Percentiles rank a stretch among this genome's conserved stretches.
These are phyloP conservation scores for Hemichromis elongatus DNA, from an alignment of 2,113 vertebrate genomes.

Conservation along the genomic window DNA sequence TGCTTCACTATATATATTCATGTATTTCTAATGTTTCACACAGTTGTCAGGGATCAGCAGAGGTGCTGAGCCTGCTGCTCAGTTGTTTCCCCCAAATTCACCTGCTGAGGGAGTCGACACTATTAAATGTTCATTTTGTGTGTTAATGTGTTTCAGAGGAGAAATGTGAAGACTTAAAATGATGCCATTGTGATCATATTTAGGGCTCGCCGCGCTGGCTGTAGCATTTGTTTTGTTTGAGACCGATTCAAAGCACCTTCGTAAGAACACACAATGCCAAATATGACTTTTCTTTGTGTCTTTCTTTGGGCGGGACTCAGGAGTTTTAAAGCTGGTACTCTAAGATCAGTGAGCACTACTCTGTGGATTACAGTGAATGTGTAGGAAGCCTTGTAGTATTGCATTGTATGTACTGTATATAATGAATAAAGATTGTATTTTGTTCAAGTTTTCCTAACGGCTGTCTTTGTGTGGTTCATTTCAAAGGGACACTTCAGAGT, in stretches of 20 bases:
- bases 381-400: conserved; percentile 83
- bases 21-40: neutral
- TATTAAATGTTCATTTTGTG: neutral
- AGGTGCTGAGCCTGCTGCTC: neutral
- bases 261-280: conserved; percentile 50
- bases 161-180: neutral
- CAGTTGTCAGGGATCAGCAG: neutral
- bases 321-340: conserved; percentile 57
- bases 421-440: conserved; percentile 99
- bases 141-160: neutral
- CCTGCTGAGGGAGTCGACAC: neutral
- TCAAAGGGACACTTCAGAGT: neutral
- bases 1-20: neutral
- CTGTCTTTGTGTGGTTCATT: neutral
- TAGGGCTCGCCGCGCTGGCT: neutral
- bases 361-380: conserved; percentile 80
- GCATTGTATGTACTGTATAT: conserved; percentile 97
- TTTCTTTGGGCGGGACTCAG: conserved; percentile 38
- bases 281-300: conserved; percentile 13
- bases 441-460: conserved; percentile 88
- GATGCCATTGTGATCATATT: neutral
- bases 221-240: conserved; percentile 13
- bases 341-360: conserved; percentile 67
- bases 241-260: conserved; percentile 46
- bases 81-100: neutral